Evolutionary conservation across 2,113 vertebrate genomes (phyloP).

Genomic region (Bolborhynchus lineola): DNA sequence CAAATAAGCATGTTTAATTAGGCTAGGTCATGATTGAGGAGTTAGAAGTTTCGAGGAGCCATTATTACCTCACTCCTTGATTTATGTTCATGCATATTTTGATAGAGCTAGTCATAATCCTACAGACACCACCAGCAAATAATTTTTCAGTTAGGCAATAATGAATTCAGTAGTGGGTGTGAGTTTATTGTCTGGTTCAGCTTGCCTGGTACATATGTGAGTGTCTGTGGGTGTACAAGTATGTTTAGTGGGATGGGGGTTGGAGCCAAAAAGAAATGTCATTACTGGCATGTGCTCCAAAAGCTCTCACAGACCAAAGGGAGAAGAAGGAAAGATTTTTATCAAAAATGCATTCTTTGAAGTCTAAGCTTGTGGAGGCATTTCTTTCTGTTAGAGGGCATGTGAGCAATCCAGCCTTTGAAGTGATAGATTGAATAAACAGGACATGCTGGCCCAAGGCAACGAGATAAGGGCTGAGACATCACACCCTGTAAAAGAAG

Average conservation of each 20-base stretch:
- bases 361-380: background rate
- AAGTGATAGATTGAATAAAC: too few relatives aligned
- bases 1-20: conserved; percentile 38
- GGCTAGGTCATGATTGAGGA: conserved; percentile 28
- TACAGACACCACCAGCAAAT: conserved; percentile 67
- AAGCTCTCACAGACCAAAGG: background rate
- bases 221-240: conserved; percentile 47
- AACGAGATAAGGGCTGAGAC: too few relatives aligned
- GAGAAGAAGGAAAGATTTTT: conserved; percentile 4
- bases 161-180: conserved; percentile 69
- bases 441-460: too few relatives aligned
- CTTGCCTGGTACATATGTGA: conserved; percentile 58
- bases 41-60: conserved; percentile 52
- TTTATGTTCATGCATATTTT: conserved; percentile 59
- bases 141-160: conserved; percentile 70
- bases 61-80: conserved; percentile 61
- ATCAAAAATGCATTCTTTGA: background rate
- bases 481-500: too few relatives aligned
- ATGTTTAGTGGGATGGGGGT: conserved; percentile 10
- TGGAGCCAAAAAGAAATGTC: conserved; percentile 28
- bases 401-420: too few relatives aligned
- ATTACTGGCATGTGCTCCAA: background rate
- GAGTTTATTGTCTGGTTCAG: conserved; percentile 70
- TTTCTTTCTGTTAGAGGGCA: too few relatives aligned
- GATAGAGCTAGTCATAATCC: conserved; percentile 65